Evolutionary conservation across 2,113 vertebrate species (phyloP).

Genomic region (Cyprinodon variegatus): DNA sequence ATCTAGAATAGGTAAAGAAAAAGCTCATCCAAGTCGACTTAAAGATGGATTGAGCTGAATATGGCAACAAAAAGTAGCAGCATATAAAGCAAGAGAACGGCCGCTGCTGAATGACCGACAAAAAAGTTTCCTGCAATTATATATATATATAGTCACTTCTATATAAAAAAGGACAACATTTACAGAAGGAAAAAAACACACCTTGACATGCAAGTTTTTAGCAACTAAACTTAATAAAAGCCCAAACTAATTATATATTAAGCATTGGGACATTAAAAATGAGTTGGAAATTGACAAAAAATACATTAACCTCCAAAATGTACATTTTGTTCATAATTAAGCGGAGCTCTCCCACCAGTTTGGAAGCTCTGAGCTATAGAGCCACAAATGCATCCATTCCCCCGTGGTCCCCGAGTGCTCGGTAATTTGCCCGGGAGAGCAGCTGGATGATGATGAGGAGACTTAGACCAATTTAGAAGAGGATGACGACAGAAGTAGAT

Average conservation of each 20-base stretch:
- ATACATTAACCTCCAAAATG: constrained; percentile 24
- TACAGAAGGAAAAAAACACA: neutral
- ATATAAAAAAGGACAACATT: too few relatives aligned
- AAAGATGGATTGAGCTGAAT: neutral
- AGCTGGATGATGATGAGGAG: constrained; percentile 29
- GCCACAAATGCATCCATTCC: constrained; percentile 60
- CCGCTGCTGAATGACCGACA: neutral
- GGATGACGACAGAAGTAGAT: constrained; percentile 13
- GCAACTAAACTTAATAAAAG: neutral
- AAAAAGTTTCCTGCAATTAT: neutral
- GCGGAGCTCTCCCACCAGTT: constrained; percentile 29
- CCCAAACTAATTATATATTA: neutral
- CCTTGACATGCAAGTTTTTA: neutral
- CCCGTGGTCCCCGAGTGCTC: constrained; percentile 36
- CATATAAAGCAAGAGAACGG: neutral
- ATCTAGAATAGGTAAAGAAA: neutral
- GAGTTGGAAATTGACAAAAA: constrained; percentile 11
- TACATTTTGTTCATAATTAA: constrained; percentile 38
- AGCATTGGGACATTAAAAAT: neutral
- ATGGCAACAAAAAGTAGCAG: neutral
- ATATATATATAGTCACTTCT: neutral
- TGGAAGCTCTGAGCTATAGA: constrained; percentile 28
- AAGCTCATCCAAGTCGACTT: neutral
- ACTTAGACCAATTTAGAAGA: constrained; percentile 8
- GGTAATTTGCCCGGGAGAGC: constrained; percentile 58